Base-by-base conservation (phyloP, 2,888 invertebrate species). In the Malthinus flaveolus region DNA sequence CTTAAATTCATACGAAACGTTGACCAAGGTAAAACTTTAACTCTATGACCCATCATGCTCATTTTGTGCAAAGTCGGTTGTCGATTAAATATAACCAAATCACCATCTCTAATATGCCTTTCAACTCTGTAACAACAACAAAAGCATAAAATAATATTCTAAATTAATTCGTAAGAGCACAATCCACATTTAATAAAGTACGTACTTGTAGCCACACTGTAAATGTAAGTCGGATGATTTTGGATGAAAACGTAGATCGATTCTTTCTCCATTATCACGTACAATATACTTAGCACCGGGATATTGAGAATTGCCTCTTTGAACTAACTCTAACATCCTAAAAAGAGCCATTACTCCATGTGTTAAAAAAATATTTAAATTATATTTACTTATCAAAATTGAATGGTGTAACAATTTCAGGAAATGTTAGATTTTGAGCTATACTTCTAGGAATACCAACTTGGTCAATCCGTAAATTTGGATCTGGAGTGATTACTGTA, bases 11-110 rank as follows among this genome's bases (percentile, higher is more conserved):
- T 94, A 60, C 99, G 91, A 81, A 99, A 99, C 64, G 99, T 99
- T 44, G 98, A 99, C 99, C 99, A 99, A 0, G 99, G 99, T 56
- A 99, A 81, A 7, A 99, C 97, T 78, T 94, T 93, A 0, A 95
- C 95, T 72, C 94, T 87, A 82, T 99, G 99, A 63, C 99, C 98
- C 99, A 99, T 99, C 99, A 99, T 99, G 89, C 95, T 95, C 99
- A 99, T 99, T 81, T 99, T 99, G 82, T 99, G 99, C 4, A 99
- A 86, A 1, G 99, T 99, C 0, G 99, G 99, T 78, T 99, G 99
- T 65, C 99, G 91, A 82, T 99, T 99, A 85, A 99, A 99, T 67
- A 99, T 96, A 11, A 99, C 95, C 64, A 97, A 84, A 81, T 99
- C 99, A 60, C 97, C 97, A 78, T 99, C 98, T 62, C 97, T 87